Evolutionary conservation across 2,888 invertebrate species (phyloP), one percentile per base, ranked within the genome.

Genomic region (Apamea anceps): DNA sequence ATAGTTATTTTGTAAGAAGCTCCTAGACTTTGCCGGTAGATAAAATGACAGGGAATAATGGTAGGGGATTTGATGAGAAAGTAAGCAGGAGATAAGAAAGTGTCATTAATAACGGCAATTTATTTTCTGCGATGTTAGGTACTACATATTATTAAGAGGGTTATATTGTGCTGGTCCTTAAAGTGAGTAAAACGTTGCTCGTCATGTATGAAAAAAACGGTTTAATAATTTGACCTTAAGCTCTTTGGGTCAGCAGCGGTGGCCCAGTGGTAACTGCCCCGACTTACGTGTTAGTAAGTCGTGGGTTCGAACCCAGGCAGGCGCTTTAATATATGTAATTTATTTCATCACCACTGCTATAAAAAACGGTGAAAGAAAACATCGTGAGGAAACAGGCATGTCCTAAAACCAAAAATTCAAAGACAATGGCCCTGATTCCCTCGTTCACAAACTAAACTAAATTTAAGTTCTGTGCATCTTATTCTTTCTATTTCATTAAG

Each of bases 1-100:
- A 86, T 84, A 87, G 80, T 86, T 81, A 80, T 83, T 88, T 86
- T 78, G 85, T 80, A 68, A 79, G 70, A 71, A 86, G 82, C 84
- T 70, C 68, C 67, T 80, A 82, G 78, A 54, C 74, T 79, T 66
- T 77, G 45, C 48, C 18, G 21, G 72, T 74, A 70, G 79, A 79
- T 37, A 77, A 82, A 85, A 77, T 79, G 85, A 85, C 80, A 70
- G 32, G 48, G 77, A 85, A 85, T 75, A 85, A 82, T 85, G 77
- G 57, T 68, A 4, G 54, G 6, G 65, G 72, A 82, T 85, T 75
- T 75, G 75, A 79, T 76, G 75, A 85, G 68, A 63, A 82, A 85
- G 82, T 79, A 80, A 85, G 75, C 68, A 79, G 18, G 18, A 79
- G 72, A 85, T 85, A 80, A 80, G 74, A 80, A 62, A 80, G 67